These are phyloP conservation scores for Aphidoletes aphidimyza DNA, from an alignment of 2,888 invertebrate genomes.

Conservation along the genomic window DNA sequence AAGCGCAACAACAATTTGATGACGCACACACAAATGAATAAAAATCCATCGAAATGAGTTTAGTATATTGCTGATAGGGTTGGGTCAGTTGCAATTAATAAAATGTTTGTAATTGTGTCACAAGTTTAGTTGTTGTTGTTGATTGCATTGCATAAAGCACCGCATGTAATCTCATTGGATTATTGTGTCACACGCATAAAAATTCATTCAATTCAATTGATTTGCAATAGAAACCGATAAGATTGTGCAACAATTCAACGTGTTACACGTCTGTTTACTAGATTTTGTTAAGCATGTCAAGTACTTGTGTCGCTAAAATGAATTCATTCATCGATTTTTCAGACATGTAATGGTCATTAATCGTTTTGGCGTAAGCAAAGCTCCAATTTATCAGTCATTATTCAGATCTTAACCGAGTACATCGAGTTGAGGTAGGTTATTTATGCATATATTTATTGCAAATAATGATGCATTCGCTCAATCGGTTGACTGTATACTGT, in stretches of 20 bases:
- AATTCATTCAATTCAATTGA: not conserved
- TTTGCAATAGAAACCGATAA: not conserved
- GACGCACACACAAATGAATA: not conserved
- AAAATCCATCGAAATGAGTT: too few species aligned
- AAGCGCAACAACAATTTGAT: not conserved
- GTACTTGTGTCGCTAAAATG: not conserved
- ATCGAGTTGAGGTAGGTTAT: conserved; percentile 34
- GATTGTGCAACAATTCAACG: not conserved
- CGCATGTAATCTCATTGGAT: not conserved
- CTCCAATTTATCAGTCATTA: not conserved
- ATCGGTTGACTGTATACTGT: too few species aligned
- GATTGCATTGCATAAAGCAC: too few species aligned
- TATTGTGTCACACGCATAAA: not conserved
- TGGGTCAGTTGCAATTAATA: too few species aligned
- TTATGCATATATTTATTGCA: conserved; percentile 24
- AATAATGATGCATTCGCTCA: not conserved
- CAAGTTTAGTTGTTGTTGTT: too few species aligned
- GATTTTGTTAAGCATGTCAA: conserved; percentile 7
- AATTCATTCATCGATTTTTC: not conserved
- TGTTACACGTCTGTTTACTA: not conserved
- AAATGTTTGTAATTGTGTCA: too few species aligned
- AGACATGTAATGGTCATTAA: not conserved
- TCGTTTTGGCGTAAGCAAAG: not conserved
- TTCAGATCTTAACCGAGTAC: not conserved
- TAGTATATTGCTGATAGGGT: too few species aligned